Percentiles rank a stretch among this genome's conserved stretches.
These are phyloP conservation scores for Littorina saxatilis DNA, from an alignment of 1,140 invertebrate species.

Conservation along the genomic window DNA sequence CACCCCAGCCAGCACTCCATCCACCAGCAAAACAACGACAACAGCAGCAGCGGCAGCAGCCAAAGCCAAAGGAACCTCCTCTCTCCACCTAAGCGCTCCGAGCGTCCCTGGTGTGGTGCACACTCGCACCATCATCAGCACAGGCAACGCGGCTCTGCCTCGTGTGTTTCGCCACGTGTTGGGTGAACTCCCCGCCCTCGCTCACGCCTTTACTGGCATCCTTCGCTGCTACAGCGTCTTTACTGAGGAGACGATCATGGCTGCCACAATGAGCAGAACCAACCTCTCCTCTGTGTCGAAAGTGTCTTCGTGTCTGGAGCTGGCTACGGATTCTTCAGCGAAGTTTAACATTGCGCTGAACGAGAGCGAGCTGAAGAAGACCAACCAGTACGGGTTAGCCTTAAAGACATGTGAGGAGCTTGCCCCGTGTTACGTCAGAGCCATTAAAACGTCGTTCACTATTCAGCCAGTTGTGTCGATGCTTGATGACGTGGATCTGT, in stretches of 20 bases:
- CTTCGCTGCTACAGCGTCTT: constrained; percentile 44
- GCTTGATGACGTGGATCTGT: constrained; percentile 7
- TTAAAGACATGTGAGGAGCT: constrained; percentile 36
- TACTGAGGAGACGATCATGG: constrained; percentile 45
- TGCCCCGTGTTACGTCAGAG: constrained; percentile 27
- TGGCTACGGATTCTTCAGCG: constrained; percentile 37
- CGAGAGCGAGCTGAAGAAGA: constrained; percentile 37
- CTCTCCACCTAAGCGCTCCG: neutral
- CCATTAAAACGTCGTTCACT: constrained; percentile 43
- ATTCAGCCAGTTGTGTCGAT: constrained; percentile 35
- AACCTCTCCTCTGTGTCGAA: neutral
- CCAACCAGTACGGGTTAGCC: constrained; percentile 36
- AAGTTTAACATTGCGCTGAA: constrained; percentile 43
- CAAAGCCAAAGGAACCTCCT: neutral
- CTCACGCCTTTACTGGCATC: constrained; percentile 37
- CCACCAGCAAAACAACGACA: too few species aligned
- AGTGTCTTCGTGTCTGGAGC: constrained; percentile 41
- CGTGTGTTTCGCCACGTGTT: constrained; percentile 33
- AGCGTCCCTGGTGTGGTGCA: constrained; percentile 19
- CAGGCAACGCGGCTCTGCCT: constrained; percentile 39
- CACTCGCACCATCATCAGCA: neutral
- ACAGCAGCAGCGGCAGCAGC: neutral
- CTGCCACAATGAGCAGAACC: constrained; percentile 30
- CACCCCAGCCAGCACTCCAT: neutral
- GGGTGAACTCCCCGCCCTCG: constrained; percentile 38